A percentile compares a stretch with the other conserved stretches of the same genome.
Conservation (phyloP, 2,113 vertebrate species). For the Phalacrocorax brasilianus region DNA sequence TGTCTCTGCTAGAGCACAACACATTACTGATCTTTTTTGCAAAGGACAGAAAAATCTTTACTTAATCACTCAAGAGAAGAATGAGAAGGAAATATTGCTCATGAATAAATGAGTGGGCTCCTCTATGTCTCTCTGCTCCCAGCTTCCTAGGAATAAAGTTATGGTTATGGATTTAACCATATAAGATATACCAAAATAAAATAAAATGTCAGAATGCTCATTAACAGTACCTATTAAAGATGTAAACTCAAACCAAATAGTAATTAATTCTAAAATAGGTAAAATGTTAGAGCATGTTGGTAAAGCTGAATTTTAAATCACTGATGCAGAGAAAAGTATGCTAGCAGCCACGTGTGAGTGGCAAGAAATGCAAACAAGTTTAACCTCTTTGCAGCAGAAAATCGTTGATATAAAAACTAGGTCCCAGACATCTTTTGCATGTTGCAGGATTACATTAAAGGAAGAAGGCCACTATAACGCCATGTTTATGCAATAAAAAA, state of each 20-base stretch:
- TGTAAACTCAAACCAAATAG: background rate
- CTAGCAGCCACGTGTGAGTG: background rate
- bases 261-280: background rate
- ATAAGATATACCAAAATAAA: background rate
- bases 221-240: background rate
- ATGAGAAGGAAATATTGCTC: background rate
- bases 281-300: background rate
- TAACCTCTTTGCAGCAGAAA: background rate
- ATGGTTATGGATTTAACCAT: background rate
- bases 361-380: background rate
- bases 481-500: background rate
- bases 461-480: background rate
- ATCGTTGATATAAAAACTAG: background rate
- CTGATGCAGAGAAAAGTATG: background rate
- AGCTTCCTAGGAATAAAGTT: background rate
- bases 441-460: background rate
- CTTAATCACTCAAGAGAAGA: background rate
- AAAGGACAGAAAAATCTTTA: background rate
- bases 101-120: background rate
- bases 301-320: background rate
- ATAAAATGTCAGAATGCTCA: background rate
- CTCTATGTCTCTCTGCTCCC: background rate
- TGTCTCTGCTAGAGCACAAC: background rate
- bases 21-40: background rate
- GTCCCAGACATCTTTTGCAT: background rate